Base-by-base conservation (phyloP, 2,797 vertebrate genomes). In the Spatula versicolor region DNA sequence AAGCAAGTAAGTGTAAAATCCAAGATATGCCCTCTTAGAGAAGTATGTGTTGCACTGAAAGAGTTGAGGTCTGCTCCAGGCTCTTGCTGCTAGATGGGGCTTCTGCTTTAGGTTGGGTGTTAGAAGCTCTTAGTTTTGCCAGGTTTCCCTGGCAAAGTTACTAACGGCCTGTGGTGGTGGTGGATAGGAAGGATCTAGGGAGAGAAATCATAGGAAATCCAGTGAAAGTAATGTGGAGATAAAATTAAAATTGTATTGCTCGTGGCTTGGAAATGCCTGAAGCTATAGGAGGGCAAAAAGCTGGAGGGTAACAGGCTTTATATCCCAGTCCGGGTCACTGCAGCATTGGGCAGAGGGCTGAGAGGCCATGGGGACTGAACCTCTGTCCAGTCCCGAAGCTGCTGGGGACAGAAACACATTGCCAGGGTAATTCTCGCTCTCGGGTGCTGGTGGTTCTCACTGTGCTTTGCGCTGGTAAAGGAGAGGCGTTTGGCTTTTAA, bases 11-110 rank as follows among this genome's bases (percentile, higher is more conserved):
- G 33, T 45, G 13, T 78, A 58, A 71, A 92, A 76, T 86, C n/a
- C 5, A 13, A 16, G 28, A 5, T 83, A 69, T 91, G 20, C 54
- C 33, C 76, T 91, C 55, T 43, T 43, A n/a, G 10, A 75, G n/a
- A 23, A 28, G 19, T 22, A 6, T 0, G 1, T 21, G 18, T 22
- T 79, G 9, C 20, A 30, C 72, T 43, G 75, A 17, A 86, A 41
- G 75, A 50, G 39, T 56, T 5, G 5, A 8, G 2, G 3, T 16
- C 66, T 64, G 39, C 8, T 52, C 3, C 41, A 66, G 52, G 22
- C 18, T 85, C 4, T 21, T 0, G 1, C 39, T 83, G 72, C 39
- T 2, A 7, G 7, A 21, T 0, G 1, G 35, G 11, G 25, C 35
- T 79, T 43, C 25, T 73, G 35, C 25, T 77, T 91, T 56, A n/a